These are phyloP conservation scores for Nesogale talazaci DNA, from an alignment of 2,113 vertebrate genomes.

Conservation along the genomic window DNA sequence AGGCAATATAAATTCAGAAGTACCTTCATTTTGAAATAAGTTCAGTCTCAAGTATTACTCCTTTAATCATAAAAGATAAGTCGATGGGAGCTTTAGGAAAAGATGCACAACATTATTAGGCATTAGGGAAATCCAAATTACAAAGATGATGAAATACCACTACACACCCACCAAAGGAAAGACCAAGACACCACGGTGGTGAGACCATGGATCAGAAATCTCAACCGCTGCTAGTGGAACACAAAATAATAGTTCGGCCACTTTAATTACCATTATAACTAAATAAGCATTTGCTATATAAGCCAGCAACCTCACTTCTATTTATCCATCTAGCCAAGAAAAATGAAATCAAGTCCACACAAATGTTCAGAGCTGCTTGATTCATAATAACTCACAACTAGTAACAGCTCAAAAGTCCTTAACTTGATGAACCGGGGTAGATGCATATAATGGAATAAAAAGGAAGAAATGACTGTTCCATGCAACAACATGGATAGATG, in stretches of 20 bases:
- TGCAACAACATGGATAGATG: background rate
- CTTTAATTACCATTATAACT: background rate
- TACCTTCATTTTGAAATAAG: background rate
- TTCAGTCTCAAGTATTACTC: conserved; percentile 10
- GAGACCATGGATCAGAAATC: background rate
- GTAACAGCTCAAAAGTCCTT: background rate
- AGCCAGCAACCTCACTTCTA: conserved; percentile 7
- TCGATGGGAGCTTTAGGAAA: background rate
- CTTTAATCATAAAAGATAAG: background rate
- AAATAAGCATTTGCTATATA: conserved; percentile 24
- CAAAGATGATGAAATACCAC: background rate
- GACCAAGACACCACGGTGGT: background rate
- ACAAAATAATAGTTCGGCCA: background rate
- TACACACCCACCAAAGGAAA: conserved; percentile 1
- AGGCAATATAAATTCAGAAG: background rate
- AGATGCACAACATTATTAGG: background rate
- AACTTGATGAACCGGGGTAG: background rate
- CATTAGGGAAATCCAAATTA: background rate
- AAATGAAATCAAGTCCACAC: conserved; percentile 10
- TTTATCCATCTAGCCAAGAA: conserved; percentile 45
- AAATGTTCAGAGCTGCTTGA: background rate
- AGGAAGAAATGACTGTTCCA: background rate
- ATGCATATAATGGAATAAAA: background rate
- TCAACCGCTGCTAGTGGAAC: background rate
- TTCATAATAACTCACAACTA: background rate